These are phyloP conservation scores for Micromussa lordhowensis DNA, from an alignment of 92 coral and sea anemone species.

Conservation along the genomic window DNA sequence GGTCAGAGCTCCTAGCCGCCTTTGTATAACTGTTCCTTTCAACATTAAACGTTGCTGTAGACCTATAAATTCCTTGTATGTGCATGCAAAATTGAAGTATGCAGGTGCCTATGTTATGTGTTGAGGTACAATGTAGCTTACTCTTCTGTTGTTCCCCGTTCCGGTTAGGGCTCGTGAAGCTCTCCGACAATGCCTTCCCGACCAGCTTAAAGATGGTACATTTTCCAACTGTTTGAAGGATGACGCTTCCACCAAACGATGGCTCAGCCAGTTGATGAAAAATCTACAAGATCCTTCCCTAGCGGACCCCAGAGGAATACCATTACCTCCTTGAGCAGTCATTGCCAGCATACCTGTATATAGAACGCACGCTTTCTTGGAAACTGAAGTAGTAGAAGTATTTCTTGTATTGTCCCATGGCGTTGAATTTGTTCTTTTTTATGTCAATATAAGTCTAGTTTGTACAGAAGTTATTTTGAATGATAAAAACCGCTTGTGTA, in stretches of 20 bases:
- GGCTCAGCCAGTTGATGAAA: slow-evolving; percentile 98
- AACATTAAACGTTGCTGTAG: not conserved
- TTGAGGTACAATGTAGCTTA: not conserved
- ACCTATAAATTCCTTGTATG: too few relatives aligned
- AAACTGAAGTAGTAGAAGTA: not conserved
- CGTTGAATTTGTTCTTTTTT: not conserved
- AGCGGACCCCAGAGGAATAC: slow-evolving; percentile 93
- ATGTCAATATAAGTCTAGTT: slow-evolving; percentile 5
- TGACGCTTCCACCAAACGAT: slow-evolving; percentile 95
- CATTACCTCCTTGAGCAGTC: slow-evolving; percentile 76
- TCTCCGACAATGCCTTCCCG: slow-evolving; percentile 96
- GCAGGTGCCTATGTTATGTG: not conserved
- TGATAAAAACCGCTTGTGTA: not conserved
- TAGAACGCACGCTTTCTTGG: not conserved
- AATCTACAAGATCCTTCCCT: slow-evolving; percentile 89
- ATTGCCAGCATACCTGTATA: slow-evolving; percentile 1
- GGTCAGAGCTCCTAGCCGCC: not conserved
- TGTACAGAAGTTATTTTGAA: slow-evolving; percentile 37
- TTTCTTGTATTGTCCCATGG: not conserved
- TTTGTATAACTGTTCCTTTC: not conserved
- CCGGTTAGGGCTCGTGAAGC: slow-evolving; percentile 93
- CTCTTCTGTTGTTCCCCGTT: not conserved
- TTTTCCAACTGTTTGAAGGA: slow-evolving; percentile 96
- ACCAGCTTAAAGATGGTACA: slow-evolving; percentile 97
- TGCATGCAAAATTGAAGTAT: too few relatives aligned